Evolutionary conservation across 2,797 vertebrate species (phyloP).

Genomic region (Thripadectes ignobilis): DNA sequence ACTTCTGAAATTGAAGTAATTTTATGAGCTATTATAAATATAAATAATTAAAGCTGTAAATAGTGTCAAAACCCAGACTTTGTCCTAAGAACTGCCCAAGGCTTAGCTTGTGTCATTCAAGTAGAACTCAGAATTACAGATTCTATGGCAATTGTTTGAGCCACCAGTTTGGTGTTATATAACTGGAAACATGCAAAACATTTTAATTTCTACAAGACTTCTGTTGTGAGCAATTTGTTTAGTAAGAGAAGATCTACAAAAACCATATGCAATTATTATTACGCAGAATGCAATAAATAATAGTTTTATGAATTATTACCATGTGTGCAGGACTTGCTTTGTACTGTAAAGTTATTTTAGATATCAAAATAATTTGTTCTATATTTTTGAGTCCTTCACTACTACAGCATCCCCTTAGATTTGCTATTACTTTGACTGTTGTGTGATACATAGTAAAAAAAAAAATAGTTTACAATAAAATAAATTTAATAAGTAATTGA

Average conservation of each 20-base stretch:
- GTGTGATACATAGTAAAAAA: conserved; percentile 29
- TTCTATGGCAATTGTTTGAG: conserved; percentile 19
- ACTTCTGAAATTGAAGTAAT: background rate
- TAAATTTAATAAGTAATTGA: conserved; percentile 48
- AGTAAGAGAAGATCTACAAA: conserved; percentile 57
- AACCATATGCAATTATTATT: conserved; percentile 64
- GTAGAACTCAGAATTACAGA: background rate
- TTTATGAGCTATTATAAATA: background rate
- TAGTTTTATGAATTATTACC: conserved; percentile 66
- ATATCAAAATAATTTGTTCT: conserved; percentile 70
- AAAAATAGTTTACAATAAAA: conserved; percentile 46
- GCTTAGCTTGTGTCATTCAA: background rate
- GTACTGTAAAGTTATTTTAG: conserved; percentile 61
- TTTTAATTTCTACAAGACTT: conserved; percentile 65
- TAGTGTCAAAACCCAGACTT: background rate
- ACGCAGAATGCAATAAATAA: conserved; percentile 65
- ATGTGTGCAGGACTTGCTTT: conserved; percentile 61
- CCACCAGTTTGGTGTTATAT: conserved; percentile 2
- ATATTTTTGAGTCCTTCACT: conserved; percentile 60
- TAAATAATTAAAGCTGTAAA: background rate
- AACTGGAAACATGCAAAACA: conserved; percentile 57
- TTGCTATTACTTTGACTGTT: conserved; percentile 46
- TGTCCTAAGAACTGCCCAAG: background rate
- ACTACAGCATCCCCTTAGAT: conserved; percentile 44
- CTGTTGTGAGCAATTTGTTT: conserved; percentile 66